Evolutionary conservation across 2,888 invertebrate genomes (phyloP).

Genomic region (Pristionchus fissidentatus): DNA sequence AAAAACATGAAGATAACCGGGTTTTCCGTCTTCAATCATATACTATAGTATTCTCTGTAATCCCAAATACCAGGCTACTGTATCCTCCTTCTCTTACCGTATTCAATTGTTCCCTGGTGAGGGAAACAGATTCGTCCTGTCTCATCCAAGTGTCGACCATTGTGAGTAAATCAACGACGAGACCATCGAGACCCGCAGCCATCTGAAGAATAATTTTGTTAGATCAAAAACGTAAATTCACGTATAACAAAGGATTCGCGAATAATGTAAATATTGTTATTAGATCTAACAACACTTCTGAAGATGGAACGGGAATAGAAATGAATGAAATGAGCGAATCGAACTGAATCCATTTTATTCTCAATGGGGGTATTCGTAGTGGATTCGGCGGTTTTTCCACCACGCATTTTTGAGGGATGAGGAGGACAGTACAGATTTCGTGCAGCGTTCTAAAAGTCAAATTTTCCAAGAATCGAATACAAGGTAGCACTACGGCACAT

Average conservation of each 20-base stretch:
- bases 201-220: conserved; percentile 46
- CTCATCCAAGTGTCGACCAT: conserved; percentile 69
- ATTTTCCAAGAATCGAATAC: background rate
- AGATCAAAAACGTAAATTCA: background rate
- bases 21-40: too few relatives aligned
- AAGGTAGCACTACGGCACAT: background rate
- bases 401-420: too few relatives aligned
- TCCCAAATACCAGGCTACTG: conserved; percentile 6
- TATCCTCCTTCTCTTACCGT: conserved; percentile 50
- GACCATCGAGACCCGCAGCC: conserved; percentile 65
- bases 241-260: background rate
- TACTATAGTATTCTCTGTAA: too few relatives aligned
- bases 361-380: too few relatives aligned
- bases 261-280: background rate
- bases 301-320: too few relatives aligned
- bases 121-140: conserved; percentile 53
- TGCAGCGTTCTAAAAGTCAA: too few relatives aligned
- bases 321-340: too few relatives aligned
- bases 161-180: conserved; percentile 68
- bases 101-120: conserved; percentile 52
- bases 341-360: too few relatives aligned
- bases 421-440: too few relatives aligned
- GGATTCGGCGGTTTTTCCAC: too few relatives aligned
- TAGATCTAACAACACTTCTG: too few relatives aligned
- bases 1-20: too few relatives aligned